phyloP scores from a whole-genome alignment of 2,888 invertebrate species.

The Tetragnatha montana region DNA sequence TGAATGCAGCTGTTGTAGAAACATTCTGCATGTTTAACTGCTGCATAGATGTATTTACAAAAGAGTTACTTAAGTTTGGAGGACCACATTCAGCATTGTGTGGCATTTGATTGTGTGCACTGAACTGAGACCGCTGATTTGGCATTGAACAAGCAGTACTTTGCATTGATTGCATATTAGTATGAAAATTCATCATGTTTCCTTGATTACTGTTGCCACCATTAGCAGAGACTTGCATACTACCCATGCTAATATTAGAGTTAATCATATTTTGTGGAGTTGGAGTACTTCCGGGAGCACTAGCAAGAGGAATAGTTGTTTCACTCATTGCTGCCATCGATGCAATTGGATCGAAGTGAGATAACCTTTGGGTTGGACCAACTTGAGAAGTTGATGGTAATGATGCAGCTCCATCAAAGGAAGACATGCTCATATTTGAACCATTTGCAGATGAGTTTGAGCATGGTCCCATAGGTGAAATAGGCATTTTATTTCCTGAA shows the following conservation, averaged over 20 bases:
- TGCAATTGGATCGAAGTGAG: slow-evolving; percentile 93
- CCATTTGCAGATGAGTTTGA: slow-evolving; percentile 63
- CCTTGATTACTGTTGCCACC: slow-evolving; percentile 64
- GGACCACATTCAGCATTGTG: slow-evolving; percentile 74
- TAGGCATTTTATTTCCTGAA: slow-evolving; percentile 63
- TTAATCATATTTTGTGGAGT: slow-evolving; percentile 72
- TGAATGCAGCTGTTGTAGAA: slow-evolving; percentile 74
- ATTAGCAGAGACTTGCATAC: slow-evolving; percentile 71
- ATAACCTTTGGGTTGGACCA: slow-evolving; percentile 72
- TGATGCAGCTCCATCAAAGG: slow-evolving; percentile 62
- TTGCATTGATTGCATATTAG: slow-evolving; percentile 75
- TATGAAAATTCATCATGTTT: slow-evolving; percentile 77
- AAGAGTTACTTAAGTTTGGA: slow-evolving; percentile 78
- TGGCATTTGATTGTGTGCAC: slow-evolving; percentile 72
- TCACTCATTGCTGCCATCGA: slow-evolving; percentile 96
- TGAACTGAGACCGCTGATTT: slow-evolving; percentile 70
- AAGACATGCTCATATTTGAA: slow-evolving; percentile 49
- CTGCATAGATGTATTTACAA: slow-evolving; percentile 78
- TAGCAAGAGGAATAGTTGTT: slow-evolving; percentile 79
- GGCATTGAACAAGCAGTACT: slow-evolving; percentile 63
- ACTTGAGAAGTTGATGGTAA: slow-evolving; percentile 62
- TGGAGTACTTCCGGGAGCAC: slow-evolving; percentile 81
- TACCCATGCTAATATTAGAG: slow-evolving; percentile 72
- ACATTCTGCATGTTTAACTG: slow-evolving; percentile 78
- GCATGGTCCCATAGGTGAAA: slow-evolving; percentile 62